These are phyloP conservation scores for Bombycilla garrulus DNA, from an alignment of 2,113 vertebrate species.

Conservation along the genomic window DNA sequence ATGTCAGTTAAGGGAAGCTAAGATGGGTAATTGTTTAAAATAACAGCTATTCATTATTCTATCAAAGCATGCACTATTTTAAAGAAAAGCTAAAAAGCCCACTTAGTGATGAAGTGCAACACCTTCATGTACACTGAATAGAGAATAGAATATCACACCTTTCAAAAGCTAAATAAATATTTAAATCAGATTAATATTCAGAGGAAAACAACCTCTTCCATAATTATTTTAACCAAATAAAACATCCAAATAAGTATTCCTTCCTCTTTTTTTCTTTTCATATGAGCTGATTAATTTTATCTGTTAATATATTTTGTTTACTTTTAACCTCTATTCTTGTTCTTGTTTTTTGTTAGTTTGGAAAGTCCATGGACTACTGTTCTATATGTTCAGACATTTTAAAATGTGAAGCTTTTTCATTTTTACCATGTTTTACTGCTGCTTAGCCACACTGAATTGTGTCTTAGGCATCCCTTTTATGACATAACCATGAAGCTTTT, in stretches of 20 bases:
- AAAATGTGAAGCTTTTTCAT: background rate
- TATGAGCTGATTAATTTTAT: background rate
- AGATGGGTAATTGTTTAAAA: background rate
- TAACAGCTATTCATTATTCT: background rate
- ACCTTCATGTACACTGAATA: background rate
- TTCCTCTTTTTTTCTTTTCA: background rate
- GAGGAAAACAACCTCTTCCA: background rate
- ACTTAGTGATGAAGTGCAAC: background rate
- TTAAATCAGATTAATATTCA: background rate
- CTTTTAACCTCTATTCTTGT: background rate
- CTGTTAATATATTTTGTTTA: background rate
- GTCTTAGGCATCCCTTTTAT: background rate
- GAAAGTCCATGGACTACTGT: background rate
- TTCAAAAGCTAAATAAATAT: background rate
- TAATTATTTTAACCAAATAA: background rate
- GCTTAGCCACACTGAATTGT: background rate
- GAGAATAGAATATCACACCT: background rate
- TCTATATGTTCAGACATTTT: background rate
- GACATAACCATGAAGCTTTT: background rate
- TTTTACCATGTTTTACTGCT: background rate
- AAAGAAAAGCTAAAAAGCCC: background rate
- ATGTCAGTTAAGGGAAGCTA: background rate
- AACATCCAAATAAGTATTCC: background rate
- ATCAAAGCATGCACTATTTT: background rate
- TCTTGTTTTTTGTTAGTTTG: background rate